Base-by-base conservation (phyloP, 2,888 invertebrate species). In the Pachliopta kotzebuea region DNA sequence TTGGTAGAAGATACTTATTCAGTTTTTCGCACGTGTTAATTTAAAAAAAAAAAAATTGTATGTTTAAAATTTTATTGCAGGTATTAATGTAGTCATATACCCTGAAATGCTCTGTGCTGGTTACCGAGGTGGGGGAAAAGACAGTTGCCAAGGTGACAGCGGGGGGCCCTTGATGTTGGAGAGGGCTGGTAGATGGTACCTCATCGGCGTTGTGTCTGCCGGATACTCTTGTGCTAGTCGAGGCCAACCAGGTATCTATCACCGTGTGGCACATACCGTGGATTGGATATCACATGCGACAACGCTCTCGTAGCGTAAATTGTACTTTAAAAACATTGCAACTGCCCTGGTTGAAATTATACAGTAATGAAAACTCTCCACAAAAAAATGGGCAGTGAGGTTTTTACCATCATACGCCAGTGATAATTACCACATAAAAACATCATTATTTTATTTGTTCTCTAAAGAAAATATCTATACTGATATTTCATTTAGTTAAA, bases 51-150 rank as follows among this genome's bases (percentile, higher is more conserved):
- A 37, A 14, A 14, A 37, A 14, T 14, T 37, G 4, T 14, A 37
- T 37, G 14, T 37, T 14, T 37, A 37, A 56, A 56, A 24, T 58
- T 20, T 70, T 69, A 60, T 67, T 67, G 29, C 83, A 92, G 96
- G 96, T 61, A 97, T 97, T 75, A 96, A 96, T 80, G 96, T 97
- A 52, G 96, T 97, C 20, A 98, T 98, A 77, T 97, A 98, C 85
- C 97, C 97, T 54, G 98, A 98, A 86, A 98, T 98, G 98, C 94
- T 98, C 84, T 98, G 98, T 81, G 98, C 98, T 0, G 98, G 98
- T 3, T 97, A 98, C 83, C 94, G 97, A 60, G 95, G 95, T 29
- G 98, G 98, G 0, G 97, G 97, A 37, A 95, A 96, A 75, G 96
- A 96, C 85, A 95, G 95, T 71, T 92, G 92, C 68, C 93, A 96